phyloP scores from a whole-genome alignment of 2,888 invertebrate genomes.

The Pterostichus madidus region DNA sequence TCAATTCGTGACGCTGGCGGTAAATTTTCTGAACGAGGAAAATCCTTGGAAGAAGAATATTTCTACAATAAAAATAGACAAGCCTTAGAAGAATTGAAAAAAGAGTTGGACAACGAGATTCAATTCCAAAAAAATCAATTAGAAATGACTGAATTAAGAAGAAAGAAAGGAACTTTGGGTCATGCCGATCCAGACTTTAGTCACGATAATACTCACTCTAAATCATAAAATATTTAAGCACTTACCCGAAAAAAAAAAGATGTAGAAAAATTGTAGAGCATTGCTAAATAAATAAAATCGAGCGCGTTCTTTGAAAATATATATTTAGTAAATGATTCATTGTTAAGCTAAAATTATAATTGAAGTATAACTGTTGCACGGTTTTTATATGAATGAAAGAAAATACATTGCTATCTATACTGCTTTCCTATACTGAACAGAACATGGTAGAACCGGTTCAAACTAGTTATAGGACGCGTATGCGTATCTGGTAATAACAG shows the following conservation, averaged over 20 bases:
- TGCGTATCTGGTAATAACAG: slow-evolving; percentile 67
- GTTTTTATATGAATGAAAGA: slow-evolving; percentile 27
- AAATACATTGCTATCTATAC: slow-evolving; percentile 64
- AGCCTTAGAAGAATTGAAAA: not conserved
- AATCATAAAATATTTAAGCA: too few species aligned
- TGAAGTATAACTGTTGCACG: too few species aligned
- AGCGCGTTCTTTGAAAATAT: not conserved
- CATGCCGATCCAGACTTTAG: too few species aligned
- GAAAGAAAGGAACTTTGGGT: not conserved
- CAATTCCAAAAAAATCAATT: slow-evolving; percentile 22
- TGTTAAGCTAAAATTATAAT: not conserved
- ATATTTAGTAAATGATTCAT: not conserved
- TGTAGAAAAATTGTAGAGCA: not conserved
- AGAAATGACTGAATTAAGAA: not conserved
- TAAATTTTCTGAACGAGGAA: slow-evolving; percentile 50
- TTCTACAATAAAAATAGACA: slow-evolving; percentile 47
- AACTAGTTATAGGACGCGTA: slow-evolving; percentile 73
- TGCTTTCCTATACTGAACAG: slow-evolving; percentile 65
- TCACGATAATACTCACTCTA: too few species aligned
- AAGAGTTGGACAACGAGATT: slow-evolving; percentile 1
- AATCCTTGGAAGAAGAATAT: slow-evolving; percentile 56
- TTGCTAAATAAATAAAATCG: not conserved
- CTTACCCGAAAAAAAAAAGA: too few species aligned
- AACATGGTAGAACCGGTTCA: slow-evolving; percentile 75
- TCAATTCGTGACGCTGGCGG: slow-evolving; percentile 38